These are phyloP conservation scores for Solenodon paradoxus DNA, from an alignment of 2,113 vertebrate species.

Conservation along the genomic window DNA sequence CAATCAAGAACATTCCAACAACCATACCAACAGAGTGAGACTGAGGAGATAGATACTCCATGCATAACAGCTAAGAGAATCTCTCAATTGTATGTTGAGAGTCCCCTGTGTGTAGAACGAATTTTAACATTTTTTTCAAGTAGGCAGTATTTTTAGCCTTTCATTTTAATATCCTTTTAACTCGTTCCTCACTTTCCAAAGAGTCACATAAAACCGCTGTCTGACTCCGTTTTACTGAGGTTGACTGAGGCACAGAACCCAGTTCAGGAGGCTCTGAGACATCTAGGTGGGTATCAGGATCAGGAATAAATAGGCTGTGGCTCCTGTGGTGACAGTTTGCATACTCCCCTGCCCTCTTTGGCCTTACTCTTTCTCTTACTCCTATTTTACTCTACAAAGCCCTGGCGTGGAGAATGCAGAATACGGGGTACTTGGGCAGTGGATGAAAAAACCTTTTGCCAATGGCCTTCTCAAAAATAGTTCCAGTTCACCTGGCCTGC, in stretches of 20 bases:
- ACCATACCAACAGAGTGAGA: background rate
- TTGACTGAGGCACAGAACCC: no score
- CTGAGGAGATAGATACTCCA: background rate
- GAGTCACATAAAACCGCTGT: background rate
- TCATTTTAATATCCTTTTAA: background rate
- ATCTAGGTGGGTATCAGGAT: no score
- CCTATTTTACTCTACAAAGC: conserved; percentile 24
- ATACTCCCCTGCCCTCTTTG: no score
- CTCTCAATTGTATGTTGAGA: fast-evolving
- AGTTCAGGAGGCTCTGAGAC: background rate
- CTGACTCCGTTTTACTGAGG: background rate
- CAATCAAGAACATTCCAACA: background rate
- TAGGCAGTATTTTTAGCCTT: background rate
- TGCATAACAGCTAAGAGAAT: background rate
- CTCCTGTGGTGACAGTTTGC: background rate
- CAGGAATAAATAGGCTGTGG: background rate
- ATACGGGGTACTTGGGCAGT: background rate
- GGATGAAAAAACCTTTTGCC: background rate
- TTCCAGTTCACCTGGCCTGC: background rate
- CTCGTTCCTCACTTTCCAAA: background rate
- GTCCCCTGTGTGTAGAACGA: background rate
- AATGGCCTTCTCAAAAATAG: background rate
- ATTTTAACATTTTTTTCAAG: background rate
- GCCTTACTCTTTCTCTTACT: background rate
- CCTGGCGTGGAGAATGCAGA: background rate